phyloP scores from a whole-genome alignment of 2,797 vertebrate genomes.

The Takifugu ocellatus region DNA sequence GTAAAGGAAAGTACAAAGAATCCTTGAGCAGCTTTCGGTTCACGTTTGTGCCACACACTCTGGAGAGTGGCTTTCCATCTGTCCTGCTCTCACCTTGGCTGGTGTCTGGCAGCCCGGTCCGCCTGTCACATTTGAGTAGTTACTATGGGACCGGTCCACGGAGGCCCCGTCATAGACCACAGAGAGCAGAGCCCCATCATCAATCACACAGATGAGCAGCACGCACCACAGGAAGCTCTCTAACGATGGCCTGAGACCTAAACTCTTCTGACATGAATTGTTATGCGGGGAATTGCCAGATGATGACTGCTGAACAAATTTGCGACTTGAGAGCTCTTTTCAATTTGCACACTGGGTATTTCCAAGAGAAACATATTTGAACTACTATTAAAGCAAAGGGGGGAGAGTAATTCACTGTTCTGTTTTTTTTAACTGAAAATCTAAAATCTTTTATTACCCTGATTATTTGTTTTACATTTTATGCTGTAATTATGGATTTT shows the following conservation, averaged over 20 bases:
- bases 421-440: not conserved
- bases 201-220: conserved; percentile 68
- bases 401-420: no score
- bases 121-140: conserved; percentile 70
- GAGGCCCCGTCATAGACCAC: conserved; percentile 63
- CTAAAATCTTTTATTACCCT: not conserved
- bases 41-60: conserved; percentile 45
- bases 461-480: not conserved
- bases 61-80: conserved; percentile 59
- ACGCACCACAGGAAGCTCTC: conserved; percentile 41
- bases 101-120: conserved; percentile 53
- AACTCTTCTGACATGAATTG: conserved; percentile 43
- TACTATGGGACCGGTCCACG: conserved; percentile 60
- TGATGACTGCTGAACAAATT: conserved; percentile 29
- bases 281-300: conserved; percentile 12
- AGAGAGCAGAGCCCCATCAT: conserved; percentile 64
- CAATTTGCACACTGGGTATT: conserved; percentile 1
- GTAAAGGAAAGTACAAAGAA: conserved; percentile 55
- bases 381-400: no score
- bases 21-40: conserved; percentile 56
- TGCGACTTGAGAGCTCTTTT: conserved; percentile 15
- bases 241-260: conserved; percentile 43
- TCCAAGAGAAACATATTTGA: no score
- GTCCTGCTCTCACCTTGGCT: conserved; percentile 71
- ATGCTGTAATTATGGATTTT: no score